These are phyloP conservation scores for Oligia latruncula DNA, from an alignment of 2,888 invertebrate species.

Conservation along the genomic window DNA sequence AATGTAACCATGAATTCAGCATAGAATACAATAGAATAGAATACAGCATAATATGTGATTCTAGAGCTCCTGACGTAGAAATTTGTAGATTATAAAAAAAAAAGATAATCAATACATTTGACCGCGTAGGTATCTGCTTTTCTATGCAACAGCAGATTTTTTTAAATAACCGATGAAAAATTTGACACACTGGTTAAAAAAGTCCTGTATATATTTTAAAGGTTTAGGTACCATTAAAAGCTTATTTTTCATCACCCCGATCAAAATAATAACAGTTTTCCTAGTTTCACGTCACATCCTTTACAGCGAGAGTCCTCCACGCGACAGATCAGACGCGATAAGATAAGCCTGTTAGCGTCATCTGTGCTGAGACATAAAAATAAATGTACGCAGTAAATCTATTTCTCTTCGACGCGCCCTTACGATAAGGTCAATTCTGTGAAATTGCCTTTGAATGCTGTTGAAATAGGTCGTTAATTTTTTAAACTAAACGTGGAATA, in stretches of 20 bases:
- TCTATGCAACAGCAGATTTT: no score
- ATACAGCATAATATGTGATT: no score
- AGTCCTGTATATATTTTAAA: not conserved
- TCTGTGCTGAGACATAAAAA: constrained; percentile 58
- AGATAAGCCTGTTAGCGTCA: constrained; percentile 59
- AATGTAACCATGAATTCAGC: no score
- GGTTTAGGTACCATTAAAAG: not conserved
- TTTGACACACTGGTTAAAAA: no score
- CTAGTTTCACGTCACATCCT: constrained; percentile 16
- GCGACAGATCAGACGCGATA: constrained; percentile 54
- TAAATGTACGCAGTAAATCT: constrained; percentile 53
- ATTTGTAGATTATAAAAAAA: no score
- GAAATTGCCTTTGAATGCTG: constrained; percentile 3
- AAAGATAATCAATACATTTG: no score
- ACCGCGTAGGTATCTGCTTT: no score
- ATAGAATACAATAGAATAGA: no score
- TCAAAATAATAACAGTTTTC: constrained; percentile 24
- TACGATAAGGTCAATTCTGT: constrained; percentile 33
- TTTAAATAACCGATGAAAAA: no score
- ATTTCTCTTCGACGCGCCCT: constrained; percentile 32
- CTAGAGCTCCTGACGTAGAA: no score
- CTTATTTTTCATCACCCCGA: not conserved
- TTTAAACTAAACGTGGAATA: not conserved
- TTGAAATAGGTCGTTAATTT: not conserved
- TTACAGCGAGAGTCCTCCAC: constrained; percentile 33